Evolutionary conservation across 2,888 invertebrate genomes (phyloP), one percentile per base, ranked within the genome.

Genomic region (Drosophila fungiperda): DNA sequence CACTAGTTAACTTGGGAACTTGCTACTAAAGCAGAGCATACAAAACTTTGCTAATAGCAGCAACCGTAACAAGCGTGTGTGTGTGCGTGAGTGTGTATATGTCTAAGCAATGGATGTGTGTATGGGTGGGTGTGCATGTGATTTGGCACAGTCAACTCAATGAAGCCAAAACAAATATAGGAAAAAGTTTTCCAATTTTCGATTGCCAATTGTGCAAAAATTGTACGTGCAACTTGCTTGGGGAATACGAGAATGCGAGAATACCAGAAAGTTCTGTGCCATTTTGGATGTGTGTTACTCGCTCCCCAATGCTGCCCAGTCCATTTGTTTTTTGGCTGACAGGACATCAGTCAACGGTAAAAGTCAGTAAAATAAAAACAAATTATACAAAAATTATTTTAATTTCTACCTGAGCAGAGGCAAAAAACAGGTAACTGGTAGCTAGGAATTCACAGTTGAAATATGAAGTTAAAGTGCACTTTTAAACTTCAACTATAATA

Each of bases 141-240:
- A 57, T 66, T 50, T 61, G 52, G 68, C 75, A 71, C 59, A 80
- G 84, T 78, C 87, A 81, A 87, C 87, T 85, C 81, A 87, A 87
- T 87, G 89, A 89, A 87, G 85, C 80, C 87, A 87, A 87, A 89
- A 87, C 87, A 87, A 87, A 87, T 87, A 87, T 87, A 76, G 87
- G 87, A 75, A 89, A 87, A 87, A 87, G 79, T 87, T 89, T 87
- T 87, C 87, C 87, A 87, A 87, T 87, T 87, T 87, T 87, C 87
- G 87, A 87, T 87, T 87, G 87, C 87, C 87, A 87, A 87, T 87
- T 87, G 87, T 89, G 89, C 87, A 83, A 76, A 78, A 89, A 78
- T 78, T 76, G 67, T 78, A 77, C 78, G 76, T 83, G 73, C 73
- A 79, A 80, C 88, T 80, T 78, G 83, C 80, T 86, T 60, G 76